phyloP scores from a whole-genome alignment of 2,113 vertebrate species.

The Hippocampus zosterae region DNA sequence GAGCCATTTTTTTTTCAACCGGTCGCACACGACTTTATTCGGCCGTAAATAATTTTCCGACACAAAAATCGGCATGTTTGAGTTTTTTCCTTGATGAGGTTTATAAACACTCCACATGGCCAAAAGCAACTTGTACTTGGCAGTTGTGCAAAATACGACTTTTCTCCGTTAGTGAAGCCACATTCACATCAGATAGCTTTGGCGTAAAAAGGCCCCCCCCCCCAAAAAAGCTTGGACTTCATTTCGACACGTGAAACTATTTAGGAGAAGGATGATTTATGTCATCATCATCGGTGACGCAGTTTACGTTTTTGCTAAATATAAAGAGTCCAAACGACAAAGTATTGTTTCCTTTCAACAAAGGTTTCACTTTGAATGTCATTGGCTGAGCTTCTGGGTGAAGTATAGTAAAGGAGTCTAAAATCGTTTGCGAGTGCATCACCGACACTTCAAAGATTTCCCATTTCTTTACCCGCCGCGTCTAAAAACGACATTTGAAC shows the following conservation, averaged over 20 bases:
- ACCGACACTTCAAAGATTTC: background rate
- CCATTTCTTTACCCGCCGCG: background rate
- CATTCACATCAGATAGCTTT: constrained; percentile 21
- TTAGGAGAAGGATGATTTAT: background rate
- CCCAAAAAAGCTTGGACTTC: constrained; percentile 22
- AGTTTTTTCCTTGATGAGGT: constrained; percentile 56
- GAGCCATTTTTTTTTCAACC: constrained; percentile 32
- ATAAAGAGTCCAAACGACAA: too few species aligned
- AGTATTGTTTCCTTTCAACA: too few species aligned
- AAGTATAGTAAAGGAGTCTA: background rate
- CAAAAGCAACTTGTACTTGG: constrained; percentile 61
- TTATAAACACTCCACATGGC: constrained; percentile 45
- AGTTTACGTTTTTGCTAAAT: too few species aligned
- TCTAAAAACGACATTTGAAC: background rate
- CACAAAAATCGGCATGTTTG: constrained; percentile 55
- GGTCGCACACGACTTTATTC: constrained; percentile 63
- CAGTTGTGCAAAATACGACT: constrained; percentile 38
- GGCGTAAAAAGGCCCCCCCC: background rate
- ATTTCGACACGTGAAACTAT: constrained; percentile 7
- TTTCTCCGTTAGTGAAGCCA: constrained; percentile 44
- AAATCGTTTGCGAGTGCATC: constrained; percentile 22
- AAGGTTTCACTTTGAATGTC: too few species aligned
- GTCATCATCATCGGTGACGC: too few species aligned
- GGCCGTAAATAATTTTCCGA: constrained; percentile 67
- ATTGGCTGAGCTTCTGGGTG: too few species aligned